A percentile compares a stretch with the other conserved stretches of the same genome.
Conservation (phyloP, 1,140 invertebrate species). For the Solen grandis region DNA sequence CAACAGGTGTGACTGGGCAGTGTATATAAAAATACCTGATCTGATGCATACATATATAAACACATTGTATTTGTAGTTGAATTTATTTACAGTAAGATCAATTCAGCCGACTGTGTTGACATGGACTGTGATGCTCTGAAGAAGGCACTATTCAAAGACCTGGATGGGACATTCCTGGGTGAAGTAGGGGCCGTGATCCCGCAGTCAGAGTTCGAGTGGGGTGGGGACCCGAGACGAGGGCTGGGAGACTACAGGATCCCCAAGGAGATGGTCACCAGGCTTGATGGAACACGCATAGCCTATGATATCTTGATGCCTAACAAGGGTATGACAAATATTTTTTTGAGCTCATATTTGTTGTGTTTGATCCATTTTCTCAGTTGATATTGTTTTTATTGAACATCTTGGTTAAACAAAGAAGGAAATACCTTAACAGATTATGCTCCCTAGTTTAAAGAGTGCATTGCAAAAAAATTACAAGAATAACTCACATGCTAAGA, state of each 20-base stretch:
- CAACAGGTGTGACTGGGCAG: no score
- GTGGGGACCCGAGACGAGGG: constrained; percentile 69
- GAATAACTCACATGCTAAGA: background rate
- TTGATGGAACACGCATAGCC: constrained; percentile 25
- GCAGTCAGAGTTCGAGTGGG: constrained; percentile 76
- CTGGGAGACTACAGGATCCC: constrained; percentile 79
- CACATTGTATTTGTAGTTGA: no score
- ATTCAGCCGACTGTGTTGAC: constrained; percentile 77
- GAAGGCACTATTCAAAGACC: constrained; percentile 74
- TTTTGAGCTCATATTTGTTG: background rate
- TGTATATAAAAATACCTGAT: no score
- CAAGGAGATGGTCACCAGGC: constrained; percentile 68
- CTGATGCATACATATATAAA: no score
- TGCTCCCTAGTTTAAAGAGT: no score
- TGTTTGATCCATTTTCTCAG: background rate
- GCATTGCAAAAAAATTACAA: constrained; percentile 21
- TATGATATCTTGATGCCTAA: constrained; percentile 56
- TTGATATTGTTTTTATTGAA: background rate
- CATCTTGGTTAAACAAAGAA: no score
- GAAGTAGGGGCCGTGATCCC: constrained; percentile 65
- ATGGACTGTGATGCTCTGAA: constrained; percentile 80
- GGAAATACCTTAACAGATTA: no score
- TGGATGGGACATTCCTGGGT: constrained; percentile 75
- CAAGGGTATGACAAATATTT: constrained; percentile 61
- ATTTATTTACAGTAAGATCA: constrained; percentile 70